Evolutionary conservation across 2,888 invertebrate species (phyloP).

Genomic region (Xanthia icteritia): DNA sequence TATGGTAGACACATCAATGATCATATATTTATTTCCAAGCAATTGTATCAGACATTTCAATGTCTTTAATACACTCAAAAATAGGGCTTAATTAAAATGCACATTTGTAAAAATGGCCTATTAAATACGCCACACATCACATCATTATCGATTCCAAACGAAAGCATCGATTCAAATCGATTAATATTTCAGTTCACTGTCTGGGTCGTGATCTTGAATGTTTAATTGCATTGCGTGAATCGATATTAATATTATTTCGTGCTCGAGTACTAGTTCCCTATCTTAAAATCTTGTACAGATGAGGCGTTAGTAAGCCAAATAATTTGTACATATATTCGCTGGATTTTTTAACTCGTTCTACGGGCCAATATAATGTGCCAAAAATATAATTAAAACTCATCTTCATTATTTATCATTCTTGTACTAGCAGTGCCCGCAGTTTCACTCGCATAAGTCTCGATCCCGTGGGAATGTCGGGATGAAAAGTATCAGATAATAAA

Average conservation of each 20-base stretch:
- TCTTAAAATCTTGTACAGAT: slow-evolving; percentile 1
- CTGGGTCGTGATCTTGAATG: slow-evolving; percentile 64
- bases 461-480: too few relatives aligned
- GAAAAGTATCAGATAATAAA: too few relatives aligned
- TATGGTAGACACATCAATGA: too few relatives aligned
- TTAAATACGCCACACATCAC: not conserved
- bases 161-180: slow-evolving; percentile 60
- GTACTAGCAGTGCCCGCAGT: too few relatives aligned
- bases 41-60: too few relatives aligned
- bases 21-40: too few relatives aligned
- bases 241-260: slow-evolving; percentile 54
- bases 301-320: not conserved
- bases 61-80: too few relatives aligned
- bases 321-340: not conserved
- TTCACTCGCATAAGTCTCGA: too few relatives aligned
- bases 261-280: not conserved
- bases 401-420: not conserved
- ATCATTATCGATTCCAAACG: slow-evolving; percentile 20
- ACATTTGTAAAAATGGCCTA: too few relatives aligned
- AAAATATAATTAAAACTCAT: not conserved
- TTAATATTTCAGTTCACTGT: slow-evolving; percentile 45
- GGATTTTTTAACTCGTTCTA: not conserved
- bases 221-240: slow-evolving; percentile 66
- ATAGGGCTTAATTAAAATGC: too few relatives aligned
- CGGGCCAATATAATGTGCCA: not conserved